phyloP scores from a whole-genome alignment of 2,113 vertebrate genomes.

The Perccottus glenii region DNA sequence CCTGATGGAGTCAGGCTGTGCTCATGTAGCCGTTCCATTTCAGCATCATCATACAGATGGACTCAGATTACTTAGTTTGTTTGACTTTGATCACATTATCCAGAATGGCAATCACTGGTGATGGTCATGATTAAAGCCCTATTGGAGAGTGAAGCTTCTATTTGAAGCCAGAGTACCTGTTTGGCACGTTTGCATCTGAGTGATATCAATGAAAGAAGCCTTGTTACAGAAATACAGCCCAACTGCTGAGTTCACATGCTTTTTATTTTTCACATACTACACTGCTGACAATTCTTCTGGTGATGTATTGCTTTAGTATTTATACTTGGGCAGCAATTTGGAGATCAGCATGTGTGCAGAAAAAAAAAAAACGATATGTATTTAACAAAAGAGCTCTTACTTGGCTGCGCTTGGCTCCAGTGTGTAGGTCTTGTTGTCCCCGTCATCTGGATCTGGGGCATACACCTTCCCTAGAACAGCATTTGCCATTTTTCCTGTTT shows the following conservation, averaged over 20 bases:
- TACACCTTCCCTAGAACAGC: conserved; percentile 86
- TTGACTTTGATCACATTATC: conserved; percentile 41
- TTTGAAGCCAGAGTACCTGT: conserved; percentile 23
- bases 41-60: conserved; percentile 12
- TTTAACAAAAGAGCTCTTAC: conserved; percentile 75
- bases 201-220: conserved; percentile 14
- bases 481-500: conserved; percentile 84
- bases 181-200: not conserved
- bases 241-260: conserved; percentile 22
- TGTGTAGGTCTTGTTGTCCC: conserved; percentile 93
- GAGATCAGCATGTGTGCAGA: conserved; percentile 44
- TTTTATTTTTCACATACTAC: conserved; percentile 36
- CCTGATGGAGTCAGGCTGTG: conserved; percentile 19
- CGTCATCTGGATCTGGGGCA: conserved; percentile 89
- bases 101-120: conserved; percentile 29
- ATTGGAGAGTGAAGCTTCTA: conserved; percentile 7
- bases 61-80: conserved; percentile 26
- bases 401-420: conserved; percentile 85
- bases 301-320: conserved; percentile 13
- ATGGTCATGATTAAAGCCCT: conserved; percentile 33
- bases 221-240: conserved; percentile 15
- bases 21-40: conserved; percentile 12
- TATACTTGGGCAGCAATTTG: conserved; percentile 41
- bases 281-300: conserved; percentile 26
- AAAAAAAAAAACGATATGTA: conserved; percentile 10